Conservation (phyloP, 2,888 invertebrate species). For the Melanostoma mellinum region DNA sequence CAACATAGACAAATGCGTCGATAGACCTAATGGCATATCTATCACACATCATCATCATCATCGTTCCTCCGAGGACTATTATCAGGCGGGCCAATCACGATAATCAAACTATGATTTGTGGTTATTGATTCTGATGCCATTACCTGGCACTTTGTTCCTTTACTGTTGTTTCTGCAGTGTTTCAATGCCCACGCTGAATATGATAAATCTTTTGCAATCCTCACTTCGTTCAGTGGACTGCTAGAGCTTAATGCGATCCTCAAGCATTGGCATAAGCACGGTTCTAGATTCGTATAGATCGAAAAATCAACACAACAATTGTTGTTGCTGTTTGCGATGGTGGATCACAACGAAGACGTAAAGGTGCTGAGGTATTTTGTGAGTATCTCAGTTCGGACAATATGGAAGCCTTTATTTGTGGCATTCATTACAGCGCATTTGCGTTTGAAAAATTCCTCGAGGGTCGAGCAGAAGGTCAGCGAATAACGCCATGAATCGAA, state of each 20-base stretch:
- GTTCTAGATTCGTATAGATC: constrained; percentile 58
- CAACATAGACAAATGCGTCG: constrained; percentile 24
- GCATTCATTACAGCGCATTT: constrained; percentile 68
- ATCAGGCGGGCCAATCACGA: constrained; percentile 65
- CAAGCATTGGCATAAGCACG: constrained; percentile 13
- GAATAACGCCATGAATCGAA: constrained; percentile 49
- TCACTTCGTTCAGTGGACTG: constrained; percentile 38
- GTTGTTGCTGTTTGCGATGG: constrained; percentile 10
- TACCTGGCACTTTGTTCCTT: constrained; percentile 70
- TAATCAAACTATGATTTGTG: constrained; percentile 73
- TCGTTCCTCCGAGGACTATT: constrained; percentile 40
- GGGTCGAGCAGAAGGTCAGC: constrained; percentile 67
- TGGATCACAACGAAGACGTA: constrained; percentile 34
- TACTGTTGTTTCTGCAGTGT: constrained; percentile 15
- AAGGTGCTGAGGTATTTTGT: constrained; percentile 20
- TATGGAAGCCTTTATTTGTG: constrained; percentile 70
- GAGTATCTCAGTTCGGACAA: constrained; percentile 12
- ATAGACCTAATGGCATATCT: constrained; percentile 47
- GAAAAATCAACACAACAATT: constrained; percentile 63
- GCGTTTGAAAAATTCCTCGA: constrained; percentile 65
- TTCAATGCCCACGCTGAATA: constrained; percentile 59
- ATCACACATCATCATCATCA: constrained; percentile 68
- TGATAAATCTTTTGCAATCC: constrained; percentile 65
- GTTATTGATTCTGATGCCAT: constrained; percentile 73
- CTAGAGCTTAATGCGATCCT: constrained; percentile 27